Evolutionary conservation across 2,797 vertebrate species (phyloP).

Genomic region (Pitangus sulphuratus): DNA sequence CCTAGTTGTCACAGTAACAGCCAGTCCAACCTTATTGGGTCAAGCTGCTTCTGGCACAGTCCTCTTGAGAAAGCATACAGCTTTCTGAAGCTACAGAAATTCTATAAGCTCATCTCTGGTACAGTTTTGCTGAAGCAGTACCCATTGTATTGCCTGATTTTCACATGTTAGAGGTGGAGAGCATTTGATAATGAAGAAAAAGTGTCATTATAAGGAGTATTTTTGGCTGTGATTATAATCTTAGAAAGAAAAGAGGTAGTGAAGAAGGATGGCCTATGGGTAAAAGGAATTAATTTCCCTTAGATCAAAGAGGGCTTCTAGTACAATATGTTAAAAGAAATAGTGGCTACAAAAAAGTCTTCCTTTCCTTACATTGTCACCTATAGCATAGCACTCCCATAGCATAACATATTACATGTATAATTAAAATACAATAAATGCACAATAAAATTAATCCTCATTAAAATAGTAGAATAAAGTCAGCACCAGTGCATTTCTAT

Average conservation of each 20-base stretch:
- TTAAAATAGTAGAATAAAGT: conserved; percentile 26
- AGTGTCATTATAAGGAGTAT: conserved; percentile 48
- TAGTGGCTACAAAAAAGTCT: background rate
- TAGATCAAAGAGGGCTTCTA: conserved; percentile 13
- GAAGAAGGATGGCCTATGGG: conserved; percentile 56
- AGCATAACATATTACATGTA: background rate
- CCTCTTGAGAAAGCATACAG: background rate
- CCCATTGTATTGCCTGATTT: conserved; percentile 34
- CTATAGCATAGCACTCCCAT: background rate
- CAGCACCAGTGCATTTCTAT: conserved; percentile 9
- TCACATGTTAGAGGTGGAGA: conserved; percentile 27
- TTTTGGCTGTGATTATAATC: background rate
- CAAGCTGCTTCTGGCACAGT: background rate
- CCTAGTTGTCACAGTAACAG: background rate
- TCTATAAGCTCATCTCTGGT: background rate
- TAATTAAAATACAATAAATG: conserved; percentile 49
- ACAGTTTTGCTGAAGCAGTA: accelerated
- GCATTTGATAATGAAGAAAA: conserved; percentile 46
- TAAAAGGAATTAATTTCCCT: conserved; percentile 28
- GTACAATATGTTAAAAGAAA: conserved; percentile 36
- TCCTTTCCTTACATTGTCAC: conserved; percentile 16
- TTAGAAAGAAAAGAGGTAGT: conserved; percentile 36
- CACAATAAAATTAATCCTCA: conserved; percentile 25
- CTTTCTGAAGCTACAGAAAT: conserved; percentile 47
- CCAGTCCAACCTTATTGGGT: background rate